A percentile compares a stretch with the other conserved stretches of the same genome.
These are phyloP conservation scores for Sapajus apella DNA, from an alignment of 2,113 vertebrate genomes.

Conservation along the genomic window DNA sequence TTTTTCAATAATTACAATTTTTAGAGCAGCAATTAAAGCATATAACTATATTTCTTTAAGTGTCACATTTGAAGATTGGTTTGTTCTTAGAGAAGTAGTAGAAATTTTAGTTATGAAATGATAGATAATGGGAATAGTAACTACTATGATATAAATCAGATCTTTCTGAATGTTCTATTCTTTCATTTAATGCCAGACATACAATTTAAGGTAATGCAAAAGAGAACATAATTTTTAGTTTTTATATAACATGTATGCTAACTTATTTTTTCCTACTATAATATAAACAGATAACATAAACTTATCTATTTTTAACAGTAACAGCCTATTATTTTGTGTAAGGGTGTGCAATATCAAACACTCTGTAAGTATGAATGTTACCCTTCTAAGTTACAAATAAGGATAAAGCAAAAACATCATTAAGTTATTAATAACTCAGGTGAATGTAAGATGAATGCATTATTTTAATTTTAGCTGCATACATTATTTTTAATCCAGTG, in stretches of 20 bases:
- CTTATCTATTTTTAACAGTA: background rate
- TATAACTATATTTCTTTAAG: background rate
- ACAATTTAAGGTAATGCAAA: background rate
- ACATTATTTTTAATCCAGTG: background rate
- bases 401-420: background rate
- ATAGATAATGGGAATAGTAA: background rate
- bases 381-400: background rate
- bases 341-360: background rate
- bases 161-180: background rate
- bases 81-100: background rate
- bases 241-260: background rate
- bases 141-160: background rate
- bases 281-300: background rate
- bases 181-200: background rate
- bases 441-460: background rate
- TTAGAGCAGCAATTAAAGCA: background rate
- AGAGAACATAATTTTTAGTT: constrained; percentile 28
- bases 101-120: background rate
- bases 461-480: background rate
- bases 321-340: background rate
- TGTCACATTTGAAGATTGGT: background rate
- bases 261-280: background rate
- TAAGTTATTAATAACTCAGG: background rate
- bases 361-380: background rate
- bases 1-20: background rate